phyloP scores from a whole-genome alignment of 2,113 vertebrate genomes.

The Cettia cetti region DNA sequence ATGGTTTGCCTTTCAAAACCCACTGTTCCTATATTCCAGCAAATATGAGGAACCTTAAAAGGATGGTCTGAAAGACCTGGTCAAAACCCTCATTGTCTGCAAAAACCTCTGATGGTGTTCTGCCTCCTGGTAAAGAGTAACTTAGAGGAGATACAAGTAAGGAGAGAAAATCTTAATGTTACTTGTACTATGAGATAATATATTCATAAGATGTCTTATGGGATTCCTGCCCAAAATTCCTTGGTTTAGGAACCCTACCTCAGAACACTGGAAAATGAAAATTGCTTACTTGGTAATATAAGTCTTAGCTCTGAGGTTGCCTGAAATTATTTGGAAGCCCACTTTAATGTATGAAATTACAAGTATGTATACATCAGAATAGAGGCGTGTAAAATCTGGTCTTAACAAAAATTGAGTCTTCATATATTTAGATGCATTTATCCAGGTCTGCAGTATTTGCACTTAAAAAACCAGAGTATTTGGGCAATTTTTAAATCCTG shows the following conservation, averaged over 20 bases:
- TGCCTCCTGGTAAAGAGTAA: neutral
- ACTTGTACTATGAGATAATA: neutral
- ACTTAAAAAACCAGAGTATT: neutral
- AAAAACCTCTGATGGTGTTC: neutral
- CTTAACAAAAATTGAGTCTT: neutral
- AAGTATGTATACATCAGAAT: neutral
- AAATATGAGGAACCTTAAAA: neutral
- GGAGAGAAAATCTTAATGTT: neutral
- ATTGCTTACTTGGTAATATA: neutral
- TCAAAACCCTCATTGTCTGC: neutral
- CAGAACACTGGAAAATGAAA: neutral
- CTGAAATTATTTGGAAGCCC: neutral
- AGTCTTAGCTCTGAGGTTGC: neutral
- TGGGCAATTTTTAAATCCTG: neutral
- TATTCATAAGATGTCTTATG: neutral
- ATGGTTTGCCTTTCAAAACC: neutral
- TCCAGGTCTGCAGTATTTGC: neutral
- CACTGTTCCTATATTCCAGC: neutral
- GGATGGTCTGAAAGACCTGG: neutral
- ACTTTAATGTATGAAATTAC: neutral
- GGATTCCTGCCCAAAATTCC: neutral
- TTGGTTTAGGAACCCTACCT: neutral
- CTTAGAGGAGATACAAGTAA: neutral
- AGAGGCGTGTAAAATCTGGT: neutral
- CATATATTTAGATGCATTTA: neutral